These are phyloP conservation scores for Tetanocera ferruginea DNA, from an alignment of 2,888 invertebrate genomes.

Conservation along the genomic window DNA sequence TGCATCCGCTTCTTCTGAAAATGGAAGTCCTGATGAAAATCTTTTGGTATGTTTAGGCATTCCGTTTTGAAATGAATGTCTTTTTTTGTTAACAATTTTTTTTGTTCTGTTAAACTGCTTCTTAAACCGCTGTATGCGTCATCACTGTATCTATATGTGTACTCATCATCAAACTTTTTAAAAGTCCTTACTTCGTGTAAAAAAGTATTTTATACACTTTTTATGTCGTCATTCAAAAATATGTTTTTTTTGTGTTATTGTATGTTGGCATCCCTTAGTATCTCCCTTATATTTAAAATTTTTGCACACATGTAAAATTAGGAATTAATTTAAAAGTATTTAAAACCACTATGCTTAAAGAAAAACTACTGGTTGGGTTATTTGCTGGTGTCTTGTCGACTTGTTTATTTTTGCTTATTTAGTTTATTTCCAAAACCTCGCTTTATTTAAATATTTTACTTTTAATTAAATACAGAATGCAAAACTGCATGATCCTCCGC, in stretches of 20 bases:
- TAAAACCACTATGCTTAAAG: no score
- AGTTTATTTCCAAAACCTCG: conserved; percentile 3
- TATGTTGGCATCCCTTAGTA: no score
- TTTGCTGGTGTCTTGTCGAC: no score
- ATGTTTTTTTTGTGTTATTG: no score
- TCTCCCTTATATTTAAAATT: no score
- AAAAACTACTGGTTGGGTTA: no score
- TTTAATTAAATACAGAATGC: conserved; percentile 56
- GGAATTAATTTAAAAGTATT: no score
- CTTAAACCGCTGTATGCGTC: neutral
- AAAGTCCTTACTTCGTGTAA: neutral
- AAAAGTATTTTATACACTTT: neutral
- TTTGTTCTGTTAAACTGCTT: neutral
- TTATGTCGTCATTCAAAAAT: no score
- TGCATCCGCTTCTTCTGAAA: conserved; percentile 76
- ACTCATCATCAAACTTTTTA: neutral
- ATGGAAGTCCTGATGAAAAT: conserved; percentile 80
- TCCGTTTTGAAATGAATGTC: neutral
- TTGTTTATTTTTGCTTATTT: no score
- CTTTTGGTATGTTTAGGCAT: conserved; percentile 75
- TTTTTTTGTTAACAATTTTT: neutral
- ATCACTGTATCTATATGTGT: neutral
- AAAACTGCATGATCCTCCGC: conserved; percentile 65
- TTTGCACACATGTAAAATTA: no score
- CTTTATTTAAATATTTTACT: conserved; percentile 50